Evolutionary conservation across 2,113 vertebrate genomes (phyloP).

Genomic region (Empidonax traillii): DNA sequence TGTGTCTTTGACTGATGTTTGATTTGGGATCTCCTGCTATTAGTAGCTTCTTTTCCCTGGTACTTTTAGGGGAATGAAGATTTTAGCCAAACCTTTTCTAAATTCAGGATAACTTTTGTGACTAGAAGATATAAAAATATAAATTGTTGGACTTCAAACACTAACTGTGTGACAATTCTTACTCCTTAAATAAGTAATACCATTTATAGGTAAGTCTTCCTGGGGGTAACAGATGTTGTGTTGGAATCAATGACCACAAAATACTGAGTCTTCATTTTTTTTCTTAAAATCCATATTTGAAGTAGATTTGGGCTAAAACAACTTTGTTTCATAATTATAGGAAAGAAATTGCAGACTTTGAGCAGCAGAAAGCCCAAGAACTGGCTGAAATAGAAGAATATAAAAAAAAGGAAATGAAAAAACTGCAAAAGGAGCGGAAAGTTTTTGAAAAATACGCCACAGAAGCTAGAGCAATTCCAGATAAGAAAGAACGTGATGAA

Average conservation of each 20-base stretch:
- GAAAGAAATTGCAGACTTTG: conserved; percentile 86
- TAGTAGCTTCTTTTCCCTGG: background rate
- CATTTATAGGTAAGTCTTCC: background rate
- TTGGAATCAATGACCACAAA: background rate
- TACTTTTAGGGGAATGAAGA: background rate
- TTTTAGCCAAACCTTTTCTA: background rate
- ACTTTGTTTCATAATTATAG: conserved; percentile 68
- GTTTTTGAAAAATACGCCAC: conserved; percentile 89
- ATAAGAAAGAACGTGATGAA: conserved; percentile 95
- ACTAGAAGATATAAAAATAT: background rate
- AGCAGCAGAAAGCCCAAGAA: conserved; percentile 84
- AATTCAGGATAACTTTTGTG: background rate
- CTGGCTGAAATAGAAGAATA: conserved; percentile 85
- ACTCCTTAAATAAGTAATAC: background rate
- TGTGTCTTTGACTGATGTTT: background rate
- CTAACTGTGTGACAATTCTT: background rate
- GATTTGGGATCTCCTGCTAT: background rate
- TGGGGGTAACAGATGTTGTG: background rate
- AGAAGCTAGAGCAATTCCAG: conserved; percentile 85
- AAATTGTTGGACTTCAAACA: background rate
- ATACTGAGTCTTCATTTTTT: background rate
- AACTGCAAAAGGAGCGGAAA: conserved; percentile 89
- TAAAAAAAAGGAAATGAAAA: conserved; percentile 88
- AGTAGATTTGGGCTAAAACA: background rate
- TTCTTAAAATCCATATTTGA: background rate